phyloP scores from a whole-genome alignment of 2,888 invertebrate species.

The Dorcus parallelipipedus region DNA sequence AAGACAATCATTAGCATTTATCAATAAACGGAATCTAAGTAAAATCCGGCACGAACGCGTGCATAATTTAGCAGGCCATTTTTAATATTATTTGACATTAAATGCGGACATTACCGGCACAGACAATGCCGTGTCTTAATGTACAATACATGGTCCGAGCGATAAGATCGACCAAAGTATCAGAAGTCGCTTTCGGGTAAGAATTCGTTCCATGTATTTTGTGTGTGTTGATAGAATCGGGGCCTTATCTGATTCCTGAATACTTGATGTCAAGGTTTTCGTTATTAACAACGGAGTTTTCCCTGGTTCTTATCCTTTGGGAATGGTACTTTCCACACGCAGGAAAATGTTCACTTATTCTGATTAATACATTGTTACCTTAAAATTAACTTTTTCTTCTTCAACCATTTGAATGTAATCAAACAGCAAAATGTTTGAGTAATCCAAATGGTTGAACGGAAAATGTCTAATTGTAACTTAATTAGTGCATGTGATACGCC shows the following conservation, averaged over 20 bases:
- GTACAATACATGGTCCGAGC: slow-evolving; percentile 32
- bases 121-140: slow-evolving; percentile 40
- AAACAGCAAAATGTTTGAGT: too few species aligned
- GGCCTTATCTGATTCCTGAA: slow-evolving; percentile 31
- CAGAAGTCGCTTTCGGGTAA: slow-evolving; percentile 28
- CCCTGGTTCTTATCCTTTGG: too few species aligned
- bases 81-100: slow-evolving; percentile 43
- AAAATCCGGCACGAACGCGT: slow-evolving; percentile 28
- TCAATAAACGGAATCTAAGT: slow-evolving; percentile 41
- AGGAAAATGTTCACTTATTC: too few species aligned
- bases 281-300: neutral
- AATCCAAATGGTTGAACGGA: too few species aligned
- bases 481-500: too few species aligned
- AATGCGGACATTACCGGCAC: slow-evolving; percentile 31
- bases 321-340: too few species aligned
- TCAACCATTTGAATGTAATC: too few species aligned
- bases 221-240: slow-evolving; percentile 29
- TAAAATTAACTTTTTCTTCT: too few species aligned
- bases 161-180: slow-evolving; percentile 32
- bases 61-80: slow-evolving; percentile 47
- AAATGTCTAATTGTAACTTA: too few species aligned
- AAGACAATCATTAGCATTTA: slow-evolving; percentile 45
- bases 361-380: too few species aligned
- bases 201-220: slow-evolving; percentile 32
- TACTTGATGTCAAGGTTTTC: slow-evolving; percentile 26